Conservation (phyloP, 2,888 invertebrate species). For the Caenorhabditis parvicauda region DNA sequence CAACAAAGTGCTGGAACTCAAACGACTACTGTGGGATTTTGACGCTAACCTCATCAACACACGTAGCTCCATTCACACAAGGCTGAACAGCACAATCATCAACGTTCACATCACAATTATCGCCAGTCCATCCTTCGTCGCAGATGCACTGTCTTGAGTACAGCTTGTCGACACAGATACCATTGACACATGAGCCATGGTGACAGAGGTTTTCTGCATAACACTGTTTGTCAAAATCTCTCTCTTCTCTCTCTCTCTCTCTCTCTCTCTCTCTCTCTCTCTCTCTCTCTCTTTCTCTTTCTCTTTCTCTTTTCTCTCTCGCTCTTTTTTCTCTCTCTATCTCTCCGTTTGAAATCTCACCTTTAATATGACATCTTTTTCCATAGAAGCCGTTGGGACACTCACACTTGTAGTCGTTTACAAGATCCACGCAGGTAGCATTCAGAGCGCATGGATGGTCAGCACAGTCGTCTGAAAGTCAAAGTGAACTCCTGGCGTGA, state of each 20-base stretch:
- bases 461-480: constrained; percentile 80
- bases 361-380: constrained; percentile 90
- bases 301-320: too few species aligned
- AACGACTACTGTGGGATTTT: neutral
- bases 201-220: constrained; percentile 77
- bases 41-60: constrained; percentile 75
- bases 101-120: constrained; percentile 66
- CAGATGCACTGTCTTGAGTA: constrained; percentile 69
- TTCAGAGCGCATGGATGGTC: constrained; percentile 81
- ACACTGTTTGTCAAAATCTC: too few species aligned
- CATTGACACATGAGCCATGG: constrained; percentile 76
- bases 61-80: constrained; percentile 87
- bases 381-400: constrained; percentile 93
- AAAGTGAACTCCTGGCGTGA: too few species aligned
- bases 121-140: constrained; percentile 36
- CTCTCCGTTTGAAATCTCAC: too few species aligned
- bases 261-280: neutral
- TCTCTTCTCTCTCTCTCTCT: too few species aligned
- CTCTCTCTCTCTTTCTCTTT: neutral
- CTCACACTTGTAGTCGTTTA: constrained; percentile 87
- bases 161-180: constrained; percentile 83
- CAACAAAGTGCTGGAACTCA: too few species aligned
- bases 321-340: too few species aligned
- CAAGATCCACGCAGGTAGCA: constrained; percentile 87
- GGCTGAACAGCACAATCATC: constrained; percentile 86